Conservation (phyloP, 1,140 invertebrate species). For the Adoxophyes honmai region DNA sequence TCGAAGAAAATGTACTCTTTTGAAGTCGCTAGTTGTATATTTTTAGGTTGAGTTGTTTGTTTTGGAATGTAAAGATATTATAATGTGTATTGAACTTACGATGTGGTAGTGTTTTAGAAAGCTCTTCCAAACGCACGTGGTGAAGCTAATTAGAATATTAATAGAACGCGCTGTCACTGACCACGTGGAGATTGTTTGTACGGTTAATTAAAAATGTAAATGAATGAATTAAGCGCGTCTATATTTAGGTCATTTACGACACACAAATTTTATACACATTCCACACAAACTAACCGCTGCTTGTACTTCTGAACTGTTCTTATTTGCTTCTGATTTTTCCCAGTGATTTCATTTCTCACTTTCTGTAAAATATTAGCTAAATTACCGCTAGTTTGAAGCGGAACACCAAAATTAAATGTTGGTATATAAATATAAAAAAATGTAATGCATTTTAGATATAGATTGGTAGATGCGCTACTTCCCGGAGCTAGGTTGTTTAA, state of each 20-base stretch:
- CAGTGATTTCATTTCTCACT: constrained; percentile 33
- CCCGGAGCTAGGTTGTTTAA: constrained; percentile 52
- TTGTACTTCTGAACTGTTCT: too few species aligned
- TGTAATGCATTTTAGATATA: constrained; percentile 63
- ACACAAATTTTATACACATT: constrained; percentile 1
- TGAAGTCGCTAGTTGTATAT: too few species aligned
- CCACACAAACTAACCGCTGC: neutral
- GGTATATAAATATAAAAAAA: constrained; percentile 34
- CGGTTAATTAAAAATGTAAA: neutral
- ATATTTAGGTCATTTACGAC: constrained; percentile 2
- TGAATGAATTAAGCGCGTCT: constrained; percentile 2
- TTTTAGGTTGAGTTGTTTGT: constrained; percentile 18
- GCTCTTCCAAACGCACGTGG: constrained; percentile 50
- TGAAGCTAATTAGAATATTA: constrained; percentile 39
- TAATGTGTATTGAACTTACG: constrained; percentile 31
- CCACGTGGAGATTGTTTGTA: neutral
- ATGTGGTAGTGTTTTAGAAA: constrained; percentile 57
- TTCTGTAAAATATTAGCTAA: constrained; percentile 43
- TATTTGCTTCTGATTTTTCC: too few species aligned
- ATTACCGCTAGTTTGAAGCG: constrained; percentile 30
- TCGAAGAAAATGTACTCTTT: neutral
- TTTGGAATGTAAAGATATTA: constrained; percentile 32
- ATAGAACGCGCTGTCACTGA: constrained; percentile 17
- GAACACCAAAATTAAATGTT: constrained; percentile 29
- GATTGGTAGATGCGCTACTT: constrained; percentile 75